These are phyloP conservation scores for Myiozetetes cayanensis DNA, from an alignment of 2,113 vertebrate genomes.

Conservation along the genomic window DNA sequence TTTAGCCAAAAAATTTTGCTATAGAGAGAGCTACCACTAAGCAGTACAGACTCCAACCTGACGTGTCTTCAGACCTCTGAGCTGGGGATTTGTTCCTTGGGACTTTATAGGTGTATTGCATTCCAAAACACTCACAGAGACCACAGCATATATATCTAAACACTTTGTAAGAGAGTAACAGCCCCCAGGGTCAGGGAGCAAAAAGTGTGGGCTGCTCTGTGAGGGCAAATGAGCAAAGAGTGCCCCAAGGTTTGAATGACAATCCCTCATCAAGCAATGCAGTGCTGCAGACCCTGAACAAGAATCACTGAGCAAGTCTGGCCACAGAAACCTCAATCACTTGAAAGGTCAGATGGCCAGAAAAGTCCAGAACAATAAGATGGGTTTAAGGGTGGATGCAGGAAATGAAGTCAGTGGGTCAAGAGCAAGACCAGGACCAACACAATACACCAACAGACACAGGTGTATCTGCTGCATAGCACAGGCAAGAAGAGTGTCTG, in stretches of 20 bases:
- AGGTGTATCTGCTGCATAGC: rapidly evolving
- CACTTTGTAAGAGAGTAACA: background rate
- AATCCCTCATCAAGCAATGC: background rate
- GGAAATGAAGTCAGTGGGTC: background rate
- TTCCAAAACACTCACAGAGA: background rate
- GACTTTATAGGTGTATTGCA: background rate
- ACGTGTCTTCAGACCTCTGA: background rate
- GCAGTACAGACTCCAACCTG: background rate
- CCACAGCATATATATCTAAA: background rate
- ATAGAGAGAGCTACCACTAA: background rate
- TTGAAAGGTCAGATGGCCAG: background rate
- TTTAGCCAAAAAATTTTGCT: background rate
- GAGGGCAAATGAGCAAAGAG: rapidly evolving
- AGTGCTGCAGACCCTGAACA: background rate
- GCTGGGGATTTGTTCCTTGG: background rate
- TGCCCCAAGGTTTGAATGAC: background rate
- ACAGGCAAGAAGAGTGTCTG: background rate
- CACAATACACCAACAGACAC: no score
- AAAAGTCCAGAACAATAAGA: background rate
- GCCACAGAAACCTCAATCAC: background rate
- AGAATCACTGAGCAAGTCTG: rapidly evolving
- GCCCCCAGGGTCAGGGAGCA: background rate
- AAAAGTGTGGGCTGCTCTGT: background rate
- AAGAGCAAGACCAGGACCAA: background rate
- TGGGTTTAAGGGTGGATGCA: background rate